phyloP scores from a whole-genome alignment of 1,140 invertebrate genomes.

The Drosophila sproati region DNA sequence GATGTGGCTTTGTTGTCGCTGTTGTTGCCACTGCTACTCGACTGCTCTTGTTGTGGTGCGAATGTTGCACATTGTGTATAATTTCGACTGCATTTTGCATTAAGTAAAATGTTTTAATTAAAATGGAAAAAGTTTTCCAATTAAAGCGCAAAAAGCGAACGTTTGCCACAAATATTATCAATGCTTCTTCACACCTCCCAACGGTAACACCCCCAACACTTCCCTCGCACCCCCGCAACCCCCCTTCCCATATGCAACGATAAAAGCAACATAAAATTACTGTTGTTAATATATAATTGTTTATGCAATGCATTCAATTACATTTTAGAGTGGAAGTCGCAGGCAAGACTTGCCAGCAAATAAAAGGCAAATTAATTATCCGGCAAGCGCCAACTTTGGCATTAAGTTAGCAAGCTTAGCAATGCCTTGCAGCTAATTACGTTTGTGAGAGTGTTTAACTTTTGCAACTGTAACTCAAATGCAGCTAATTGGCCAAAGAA shows the following conservation, averaged over 20 bases:
- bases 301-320: conserved; percentile 34
- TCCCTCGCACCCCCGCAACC: background rate
- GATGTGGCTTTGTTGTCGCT: conserved; percentile 44
- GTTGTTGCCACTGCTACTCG: conserved; percentile 25
- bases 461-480: conserved; percentile 65
- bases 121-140: conserved; percentile 82
- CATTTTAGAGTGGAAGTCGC: background rate
- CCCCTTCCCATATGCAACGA: background rate
- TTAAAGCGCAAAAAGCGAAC: conserved; percentile 53
- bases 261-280: conserved; percentile 35
- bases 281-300: conserved; percentile 26
- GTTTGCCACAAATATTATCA: conserved; percentile 68
- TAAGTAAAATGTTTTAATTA: conserved; percentile 81
- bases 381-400: conserved; percentile 34
- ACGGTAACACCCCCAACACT: too few species aligned
- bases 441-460: conserved; percentile 64
- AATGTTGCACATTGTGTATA: conserved; percentile 47
- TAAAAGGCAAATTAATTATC: conserved; percentile 50
- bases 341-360: background rate
- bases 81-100: conserved; percentile 76
- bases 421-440: conserved; percentile 53
- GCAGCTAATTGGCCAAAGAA: conserved; percentile 65
- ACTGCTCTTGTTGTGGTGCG: conserved; percentile 38
- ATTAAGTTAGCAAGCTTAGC: conserved; percentile 37
- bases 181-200: conserved; percentile 19